Conservation (phyloP, 2,113 vertebrate genomes). For the Ailuropoda melanoleuca region DNA sequence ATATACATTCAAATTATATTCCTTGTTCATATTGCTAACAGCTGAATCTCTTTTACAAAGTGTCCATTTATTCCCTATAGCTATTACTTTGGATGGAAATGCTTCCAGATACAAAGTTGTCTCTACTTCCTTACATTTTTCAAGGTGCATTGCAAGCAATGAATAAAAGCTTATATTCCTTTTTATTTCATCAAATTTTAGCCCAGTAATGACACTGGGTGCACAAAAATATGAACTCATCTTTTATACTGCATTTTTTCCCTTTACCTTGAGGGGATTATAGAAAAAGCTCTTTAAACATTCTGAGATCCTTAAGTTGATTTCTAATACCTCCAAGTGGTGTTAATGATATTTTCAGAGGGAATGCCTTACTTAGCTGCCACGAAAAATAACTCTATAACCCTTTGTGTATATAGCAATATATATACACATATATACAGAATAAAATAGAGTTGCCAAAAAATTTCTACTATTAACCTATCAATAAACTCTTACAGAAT, state of each 20-base stretch:
- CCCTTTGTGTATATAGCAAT: neutral
- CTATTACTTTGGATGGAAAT: neutral
- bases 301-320: neutral
- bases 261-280: neutral
- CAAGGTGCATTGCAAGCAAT: neutral
- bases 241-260: neutral
- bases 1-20: neutral
- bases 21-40: neutral
- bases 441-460: constrained; percentile 28
- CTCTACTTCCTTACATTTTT: neutral
- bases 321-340: constrained; percentile 1
- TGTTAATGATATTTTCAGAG: constrained; percentile 31
- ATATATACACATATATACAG: too few relatives aligned
- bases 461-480: constrained; percentile 36
- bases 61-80: neutral
- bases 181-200: neutral
- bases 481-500: constrained; percentile 45
- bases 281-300: neutral
- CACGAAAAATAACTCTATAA: constrained; percentile 13
- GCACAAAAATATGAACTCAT: neutral
- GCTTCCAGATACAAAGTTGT: neutral
- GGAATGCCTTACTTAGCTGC: neutral
- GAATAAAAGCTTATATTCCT: neutral
- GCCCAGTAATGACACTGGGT: neutral
- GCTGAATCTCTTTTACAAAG: neutral